These are phyloP conservation scores for Upupa epops DNA, from an alignment of 2,113 vertebrate species.

Conservation along the genomic window DNA sequence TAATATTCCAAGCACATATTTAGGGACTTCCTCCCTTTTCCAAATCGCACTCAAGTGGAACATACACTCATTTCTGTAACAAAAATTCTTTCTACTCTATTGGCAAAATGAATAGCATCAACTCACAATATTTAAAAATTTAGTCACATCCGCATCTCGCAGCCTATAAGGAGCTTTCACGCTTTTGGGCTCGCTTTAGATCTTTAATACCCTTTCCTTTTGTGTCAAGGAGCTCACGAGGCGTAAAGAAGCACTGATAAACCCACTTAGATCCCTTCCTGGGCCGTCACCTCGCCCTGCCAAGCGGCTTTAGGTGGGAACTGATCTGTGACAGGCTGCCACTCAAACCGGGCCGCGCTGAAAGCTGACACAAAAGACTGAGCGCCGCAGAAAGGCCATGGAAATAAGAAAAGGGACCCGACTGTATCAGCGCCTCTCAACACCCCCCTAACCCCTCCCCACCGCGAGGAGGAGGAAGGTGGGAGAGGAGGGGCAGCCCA, in stretches of 20 bases:
- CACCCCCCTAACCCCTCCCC: conserved; percentile 14
- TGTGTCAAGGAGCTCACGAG: conserved; percentile 99
- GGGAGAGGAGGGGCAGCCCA: background rate
- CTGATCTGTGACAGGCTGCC: conserved; percentile 99
- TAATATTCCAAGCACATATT: conserved; percentile 87
- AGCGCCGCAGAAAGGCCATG: conserved; percentile 78
- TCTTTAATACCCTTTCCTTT: conserved; percentile 99
- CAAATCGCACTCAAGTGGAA: conserved; percentile 86
- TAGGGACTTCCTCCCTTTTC: conserved; percentile 87
- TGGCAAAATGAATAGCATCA: conserved; percentile 90
- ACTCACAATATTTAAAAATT: conserved; percentile 98
- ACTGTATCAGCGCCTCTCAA: conserved; percentile 77
- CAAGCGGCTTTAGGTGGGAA: conserved; percentile 98
- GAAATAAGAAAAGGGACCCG: conserved; percentile 83
- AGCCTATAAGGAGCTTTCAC: conserved; percentile 99
- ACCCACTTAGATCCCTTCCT: conserved; percentile 99
- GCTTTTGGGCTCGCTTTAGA: conserved; percentile 99
- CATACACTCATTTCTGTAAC: conserved; percentile 90
- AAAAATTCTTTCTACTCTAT: conserved; percentile 87
- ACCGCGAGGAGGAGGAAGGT: conserved; percentile 57
- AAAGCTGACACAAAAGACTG: conserved; percentile 96
- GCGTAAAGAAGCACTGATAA: conserved; percentile 99
- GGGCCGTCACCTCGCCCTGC: conserved; percentile 98
- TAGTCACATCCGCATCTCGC: conserved; percentile 96
- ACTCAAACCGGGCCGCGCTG: conserved; percentile 98